Evolutionary conservation across 2,797 vertebrate genomes (phyloP).

Genomic region (Florisuga fusca): DNA sequence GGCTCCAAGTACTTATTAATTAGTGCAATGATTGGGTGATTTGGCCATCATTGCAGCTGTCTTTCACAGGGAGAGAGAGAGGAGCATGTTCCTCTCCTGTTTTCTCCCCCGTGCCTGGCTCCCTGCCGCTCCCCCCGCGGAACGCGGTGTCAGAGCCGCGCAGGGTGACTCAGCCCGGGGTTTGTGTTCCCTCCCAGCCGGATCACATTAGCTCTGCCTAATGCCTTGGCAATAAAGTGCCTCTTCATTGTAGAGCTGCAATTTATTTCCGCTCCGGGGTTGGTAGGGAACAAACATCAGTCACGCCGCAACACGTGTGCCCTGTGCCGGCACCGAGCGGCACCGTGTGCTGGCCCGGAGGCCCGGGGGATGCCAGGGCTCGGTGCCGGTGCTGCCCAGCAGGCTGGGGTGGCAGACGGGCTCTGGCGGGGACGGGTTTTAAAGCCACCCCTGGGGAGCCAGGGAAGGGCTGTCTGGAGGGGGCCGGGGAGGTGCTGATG

Average conservation of each 20-base stretch:
- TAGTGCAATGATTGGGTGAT: constrained; percentile 60
- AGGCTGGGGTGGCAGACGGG: accelerated
- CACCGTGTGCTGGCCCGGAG: too few relatives aligned
- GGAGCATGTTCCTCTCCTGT: neutral
- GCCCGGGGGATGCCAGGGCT: neutral
- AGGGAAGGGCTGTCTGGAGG: neutral
- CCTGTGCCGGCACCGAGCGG: accelerated
- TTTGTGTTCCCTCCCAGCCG: constrained; percentile 57
- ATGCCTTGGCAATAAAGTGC: constrained; percentile 68
- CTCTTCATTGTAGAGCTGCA: constrained; percentile 66
- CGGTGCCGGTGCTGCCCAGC: accelerated
- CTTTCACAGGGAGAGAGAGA: constrained; percentile 13
- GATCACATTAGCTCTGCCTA: constrained; percentile 67
- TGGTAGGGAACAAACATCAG: constrained; percentile 15
- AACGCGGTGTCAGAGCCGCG: neutral
- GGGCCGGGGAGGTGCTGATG: neutral
- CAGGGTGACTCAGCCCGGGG: constrained; percentile 63
- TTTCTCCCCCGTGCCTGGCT: neutral
- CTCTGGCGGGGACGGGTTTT: neutral
- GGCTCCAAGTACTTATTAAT: constrained; percentile 57
- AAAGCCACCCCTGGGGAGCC: neutral
- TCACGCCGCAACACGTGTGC: constrained; percentile 13
- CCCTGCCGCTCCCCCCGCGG: neutral
- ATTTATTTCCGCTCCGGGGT: constrained; percentile 51
- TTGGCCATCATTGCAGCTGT: constrained; percentile 29